Evolutionary conservation across 2,113 vertebrate species (phyloP), one percentile per base, ranked within the genome.

Genomic region (Anser brachyrhynchus): DNA sequence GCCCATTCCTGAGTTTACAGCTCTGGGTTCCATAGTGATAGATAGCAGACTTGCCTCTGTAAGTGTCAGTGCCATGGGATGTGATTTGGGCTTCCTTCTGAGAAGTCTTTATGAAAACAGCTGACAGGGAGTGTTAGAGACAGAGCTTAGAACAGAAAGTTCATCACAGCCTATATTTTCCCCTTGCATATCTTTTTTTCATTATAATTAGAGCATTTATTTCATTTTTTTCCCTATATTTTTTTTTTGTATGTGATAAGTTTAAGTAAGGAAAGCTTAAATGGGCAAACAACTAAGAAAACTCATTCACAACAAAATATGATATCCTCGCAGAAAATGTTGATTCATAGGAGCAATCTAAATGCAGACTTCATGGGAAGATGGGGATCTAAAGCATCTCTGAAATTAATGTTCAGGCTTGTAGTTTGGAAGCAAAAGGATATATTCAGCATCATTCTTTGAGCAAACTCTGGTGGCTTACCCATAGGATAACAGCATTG

Each of bases 21-120:
- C 82, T 90, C 64, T 92, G 58, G 20, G 31, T 58, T 26, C 78
- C 79, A 6, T 20, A 82, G 57, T 96, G 92, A 96, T 93, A 55
- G 49, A 96, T 93, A 92, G 82, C 25, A 89, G 70, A 90, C 21
- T 46, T 91, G 57, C 35, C 6, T 5, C 37, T 79, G 29, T n/a
- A 70, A 72, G 33, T 74, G 29, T 37, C 29, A 84, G 64, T 61
- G 52, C 25, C 65, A 55, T 7, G 3, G 4, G 3, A 85, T 66
- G 15, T 55, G 33, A 87, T 86, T 77, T 84, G 73, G 85, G 21
- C 59, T 80, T 84, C 54, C 76, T 94, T 91, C 57, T 87, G 65
- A 88, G 67, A 79, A 65, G 6, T 62, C 44, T 49, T 37, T 61
- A 62, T 43, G n/a, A 41, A 93, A 96, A 95, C 0, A 88, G 19